phyloP scores from a whole-genome alignment of 2,113 vertebrate species.

The Malurus cyaneus region DNA sequence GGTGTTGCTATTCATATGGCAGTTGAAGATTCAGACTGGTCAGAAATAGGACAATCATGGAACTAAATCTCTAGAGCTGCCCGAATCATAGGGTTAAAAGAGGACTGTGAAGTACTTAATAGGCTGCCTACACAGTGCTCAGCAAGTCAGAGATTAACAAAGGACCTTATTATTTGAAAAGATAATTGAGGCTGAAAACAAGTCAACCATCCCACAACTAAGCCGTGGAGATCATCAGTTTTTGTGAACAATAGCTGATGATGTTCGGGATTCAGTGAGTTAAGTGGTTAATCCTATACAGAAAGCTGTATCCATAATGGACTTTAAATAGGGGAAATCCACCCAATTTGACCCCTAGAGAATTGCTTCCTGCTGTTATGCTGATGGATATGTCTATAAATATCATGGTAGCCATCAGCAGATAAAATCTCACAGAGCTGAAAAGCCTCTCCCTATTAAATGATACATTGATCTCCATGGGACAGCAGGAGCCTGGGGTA shows the following conservation, averaged over 20 bases:
- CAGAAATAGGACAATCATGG: neutral
- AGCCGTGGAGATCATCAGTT: slow-evolving; percentile 36
- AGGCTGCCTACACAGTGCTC: slow-evolving; percentile 21
- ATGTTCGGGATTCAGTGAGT: slow-evolving; percentile 13
- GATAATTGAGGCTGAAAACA: slow-evolving; percentile 49
- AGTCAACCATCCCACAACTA: slow-evolving; percentile 26
- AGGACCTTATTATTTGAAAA: slow-evolving; percentile 39
- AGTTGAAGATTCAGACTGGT: neutral
- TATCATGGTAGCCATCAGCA: slow-evolving; percentile 24
- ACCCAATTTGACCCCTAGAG: slow-evolving; percentile 32
- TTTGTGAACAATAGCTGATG: slow-evolving; percentile 39
- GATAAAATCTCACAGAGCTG: slow-evolving; percentile 4
- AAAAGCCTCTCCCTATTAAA: slow-evolving; percentile 43
- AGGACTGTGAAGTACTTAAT: neutral
- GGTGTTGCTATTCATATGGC: neutral
- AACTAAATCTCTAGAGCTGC: neutral
- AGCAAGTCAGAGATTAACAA: slow-evolving; percentile 61
- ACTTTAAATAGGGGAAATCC: slow-evolving; percentile 31
- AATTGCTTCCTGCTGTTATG: slow-evolving; percentile 23
- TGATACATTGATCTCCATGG: slow-evolving; percentile 28
- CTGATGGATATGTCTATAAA: slow-evolving; percentile 51
- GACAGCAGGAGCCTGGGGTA: neutral
- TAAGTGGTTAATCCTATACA: slow-evolving; percentile 60
- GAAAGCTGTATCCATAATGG: slow-evolving; percentile 51
- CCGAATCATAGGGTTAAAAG: neutral